Conservation (phyloP, 2,888 invertebrate species). For the Eristalis arbustorum region DNA sequence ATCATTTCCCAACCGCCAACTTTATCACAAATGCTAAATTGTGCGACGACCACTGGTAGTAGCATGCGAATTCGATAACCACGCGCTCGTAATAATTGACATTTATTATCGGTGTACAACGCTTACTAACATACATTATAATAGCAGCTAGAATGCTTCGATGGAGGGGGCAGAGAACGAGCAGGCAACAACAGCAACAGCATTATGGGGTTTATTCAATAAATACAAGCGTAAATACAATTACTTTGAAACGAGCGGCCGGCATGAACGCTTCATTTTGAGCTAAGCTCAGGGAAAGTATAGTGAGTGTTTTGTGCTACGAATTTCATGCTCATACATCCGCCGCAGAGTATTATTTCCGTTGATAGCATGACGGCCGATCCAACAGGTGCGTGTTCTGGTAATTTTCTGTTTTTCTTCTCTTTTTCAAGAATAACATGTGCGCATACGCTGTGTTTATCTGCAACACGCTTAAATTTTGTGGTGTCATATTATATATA, state of each 20-base stretch:
- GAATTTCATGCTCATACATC: not conserved
- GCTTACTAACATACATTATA: conserved; percentile 2
- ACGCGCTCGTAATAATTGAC: conserved; percentile 18
- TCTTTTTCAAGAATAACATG: not conserved
- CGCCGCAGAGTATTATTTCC: not conserved
- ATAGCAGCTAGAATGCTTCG: not conserved
- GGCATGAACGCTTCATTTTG: conserved; percentile 51
- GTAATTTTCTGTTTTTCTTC: not conserved
- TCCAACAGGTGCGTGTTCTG: conserved; percentile 51
- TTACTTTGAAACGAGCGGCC: conserved; percentile 47
- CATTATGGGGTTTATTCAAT: conserved; percentile 45
- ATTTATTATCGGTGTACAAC: conserved; percentile 38
- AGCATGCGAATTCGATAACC: conserved; percentile 13
- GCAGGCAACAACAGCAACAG: not conserved
- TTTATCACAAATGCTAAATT: not conserved
- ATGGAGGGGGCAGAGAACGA: no score
- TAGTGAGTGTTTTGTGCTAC: not conserved
- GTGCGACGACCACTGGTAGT: not conserved
- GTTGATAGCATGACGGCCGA: conserved; percentile 34
- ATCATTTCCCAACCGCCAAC: not conserved
- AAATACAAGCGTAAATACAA: conserved; percentile 33
- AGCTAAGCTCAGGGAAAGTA: not conserved
- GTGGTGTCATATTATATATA: not conserved
- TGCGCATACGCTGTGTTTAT: not conserved
- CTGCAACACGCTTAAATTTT: not conserved